phyloP scores from a whole-genome alignment of 2,113 vertebrate genomes.

The Turdus rufiventris region DNA sequence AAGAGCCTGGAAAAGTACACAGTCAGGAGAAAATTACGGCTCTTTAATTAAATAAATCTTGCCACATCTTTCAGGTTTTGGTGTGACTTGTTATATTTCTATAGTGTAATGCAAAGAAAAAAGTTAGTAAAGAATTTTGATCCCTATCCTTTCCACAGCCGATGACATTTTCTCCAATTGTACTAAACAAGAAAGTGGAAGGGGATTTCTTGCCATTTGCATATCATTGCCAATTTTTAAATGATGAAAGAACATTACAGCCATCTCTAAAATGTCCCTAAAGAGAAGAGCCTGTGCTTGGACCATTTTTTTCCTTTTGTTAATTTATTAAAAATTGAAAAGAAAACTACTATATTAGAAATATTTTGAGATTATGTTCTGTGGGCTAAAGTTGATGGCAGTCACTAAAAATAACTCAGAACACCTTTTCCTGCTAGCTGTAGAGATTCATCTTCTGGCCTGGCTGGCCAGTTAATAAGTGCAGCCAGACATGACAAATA shows the following conservation, averaged over 20 bases:
- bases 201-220: neutral
- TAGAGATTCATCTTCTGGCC: neutral
- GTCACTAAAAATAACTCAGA: neutral
- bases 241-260: neutral
- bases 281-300: neutral
- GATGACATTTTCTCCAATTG: neutral
- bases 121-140: neutral
- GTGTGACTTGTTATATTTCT: neutral
- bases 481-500: neutral
- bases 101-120: neutral
- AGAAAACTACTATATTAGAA: neutral
- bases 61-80: neutral
- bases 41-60: neutral
- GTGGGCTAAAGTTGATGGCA: neutral
- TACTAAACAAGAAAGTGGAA: neutral
- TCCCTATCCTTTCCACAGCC: neutral
- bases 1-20: neutral
- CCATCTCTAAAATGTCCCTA: neutral
- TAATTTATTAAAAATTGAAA: neutral
- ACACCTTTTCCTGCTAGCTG: neutral
- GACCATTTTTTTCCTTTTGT: neutral
- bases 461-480: neutral
- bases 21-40: neutral
- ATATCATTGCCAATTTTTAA: slow-evolving; percentile 1
- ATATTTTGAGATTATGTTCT: neutral